phyloP scores from a whole-genome alignment of 2,113 vertebrate genomes.

The Chionodraco myersi region DNA sequence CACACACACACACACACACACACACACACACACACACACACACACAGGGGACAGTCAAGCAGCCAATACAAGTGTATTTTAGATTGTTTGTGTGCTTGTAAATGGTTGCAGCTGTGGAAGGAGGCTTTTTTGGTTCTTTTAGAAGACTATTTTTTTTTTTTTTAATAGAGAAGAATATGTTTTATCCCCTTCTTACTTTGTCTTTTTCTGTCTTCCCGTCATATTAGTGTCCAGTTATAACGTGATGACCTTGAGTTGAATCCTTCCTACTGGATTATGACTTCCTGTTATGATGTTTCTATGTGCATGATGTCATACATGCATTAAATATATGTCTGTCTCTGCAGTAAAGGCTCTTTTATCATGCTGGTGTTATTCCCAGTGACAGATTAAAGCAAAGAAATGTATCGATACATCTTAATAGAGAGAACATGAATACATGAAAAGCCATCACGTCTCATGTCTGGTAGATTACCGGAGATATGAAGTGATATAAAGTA shows the following conservation, averaged over 20 bases:
- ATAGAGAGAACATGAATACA: not conserved
- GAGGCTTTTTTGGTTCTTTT: not conserved
- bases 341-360: not conserved
- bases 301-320: not conserved
- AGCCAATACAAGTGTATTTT: conserved; percentile 58
- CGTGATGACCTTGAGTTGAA: not conserved
- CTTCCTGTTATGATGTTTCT: not conserved
- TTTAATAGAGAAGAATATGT: not conserved
- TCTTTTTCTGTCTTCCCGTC: not conserved
- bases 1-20: conserved; percentile 50
- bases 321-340: not conserved
- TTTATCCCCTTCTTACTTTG: not conserved
- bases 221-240: not conserved
- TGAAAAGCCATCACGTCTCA: not conserved
- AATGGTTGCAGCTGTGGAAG: conserved; percentile 8
- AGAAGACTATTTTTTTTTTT: not conserved
- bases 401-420: not conserved
- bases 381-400: not conserved
- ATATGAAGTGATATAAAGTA: not conserved
- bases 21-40: conserved; percentile 64
- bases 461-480: not conserved
- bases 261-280: not conserved
- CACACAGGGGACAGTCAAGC: conserved; percentile 74
- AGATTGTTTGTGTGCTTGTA: conserved; percentile 28
- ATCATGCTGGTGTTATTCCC: not conserved